Percentiles rank a stretch among this genome's conserved stretches.
phyloP scores from a whole-genome alignment of 2,797 vertebrate genomes.

The Danio tinwini region DNA sequence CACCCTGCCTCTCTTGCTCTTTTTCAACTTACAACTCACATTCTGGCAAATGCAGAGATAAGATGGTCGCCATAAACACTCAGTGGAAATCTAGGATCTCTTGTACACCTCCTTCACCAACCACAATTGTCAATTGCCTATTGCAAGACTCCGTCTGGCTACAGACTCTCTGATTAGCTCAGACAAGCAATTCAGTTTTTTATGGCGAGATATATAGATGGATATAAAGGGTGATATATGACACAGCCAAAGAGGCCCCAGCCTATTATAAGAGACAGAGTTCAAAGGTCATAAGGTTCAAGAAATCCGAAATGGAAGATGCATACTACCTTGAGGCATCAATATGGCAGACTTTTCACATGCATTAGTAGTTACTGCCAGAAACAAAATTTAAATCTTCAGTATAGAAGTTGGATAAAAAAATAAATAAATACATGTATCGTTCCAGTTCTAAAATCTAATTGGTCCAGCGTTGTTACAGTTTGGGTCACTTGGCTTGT shows the following conservation, averaged over 20 bases:
- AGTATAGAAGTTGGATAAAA: not conserved
- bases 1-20: slow-evolving; percentile 13
- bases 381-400: not conserved
- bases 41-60: slow-evolving; percentile 23
- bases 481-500: not conserved
- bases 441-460: not conserved
- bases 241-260: slow-evolving; percentile 18
- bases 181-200: slow-evolving; percentile 64
- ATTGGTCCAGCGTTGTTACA: not conserved
- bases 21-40: not conserved
- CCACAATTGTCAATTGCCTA: not conserved
- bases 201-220: slow-evolving; percentile 65
- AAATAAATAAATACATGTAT: not conserved
- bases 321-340: slow-evolving; percentile 14
- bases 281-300: slow-evolving; percentile 50
- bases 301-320: slow-evolving; percentile 23
- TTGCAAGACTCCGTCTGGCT: slow-evolving; percentile 11
- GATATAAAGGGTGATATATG: slow-evolving; percentile 67
- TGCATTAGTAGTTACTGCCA: not conserved
- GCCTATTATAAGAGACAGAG: slow-evolving; percentile 18
- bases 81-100: not conserved
- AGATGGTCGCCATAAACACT: slow-evolving; percentile 16
- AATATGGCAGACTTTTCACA: slow-evolving; percentile 10
- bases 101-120: not conserved
- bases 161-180: slow-evolving; percentile 71